Evolutionary conservation across 2,113 vertebrate genomes (phyloP), one percentile per base, ranked within the genome.

Genomic region (Equus quagga): DNA sequence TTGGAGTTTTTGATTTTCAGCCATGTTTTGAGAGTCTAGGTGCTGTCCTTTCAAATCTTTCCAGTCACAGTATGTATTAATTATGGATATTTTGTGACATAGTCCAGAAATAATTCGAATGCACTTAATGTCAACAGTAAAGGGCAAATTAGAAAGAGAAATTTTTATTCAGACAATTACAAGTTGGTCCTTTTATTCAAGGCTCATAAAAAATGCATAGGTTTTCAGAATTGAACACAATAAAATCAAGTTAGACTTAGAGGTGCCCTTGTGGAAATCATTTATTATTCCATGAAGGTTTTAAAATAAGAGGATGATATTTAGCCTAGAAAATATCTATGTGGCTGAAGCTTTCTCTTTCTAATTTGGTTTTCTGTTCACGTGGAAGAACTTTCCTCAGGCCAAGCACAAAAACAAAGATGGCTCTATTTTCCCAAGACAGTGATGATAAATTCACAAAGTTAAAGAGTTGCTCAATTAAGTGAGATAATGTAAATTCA

Each of bases 21-120:
- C 24, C 62, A 56, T 86, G 62, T 88, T 96, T 90, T 97, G 93
- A 93, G 91, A 87, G 78, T 44, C 67, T 81, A 92, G 15, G 36
- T 78, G 85, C 94, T 85, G 19, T 58, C 44, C 58, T 98, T 95
- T 97, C 67, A 70, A 84, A 76, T 62, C 67, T 83, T 90, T 90
- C 41, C 54, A 67, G 78, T 46, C 81, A 73, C 51, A 86, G 79
- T 60, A 51, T 75, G 44, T 81, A 96, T 97, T 98, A 94, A 98
- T 97, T 94, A 96, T 97, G 87, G 70, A 97, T 97, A 95, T 79
- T 79, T 41, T 78, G 65, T 97, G 36, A 97, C 79, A 94, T 0
- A 81, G 86, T 70, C 67, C 84, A 92, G 81, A 97, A 98, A 94
- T 84, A 98, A 96, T 96, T 90, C 78, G 36, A 94, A 81, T 49